Conservation (phyloP, 1,140 invertebrate genomes). For the Campoletis sonorensis region DNA sequence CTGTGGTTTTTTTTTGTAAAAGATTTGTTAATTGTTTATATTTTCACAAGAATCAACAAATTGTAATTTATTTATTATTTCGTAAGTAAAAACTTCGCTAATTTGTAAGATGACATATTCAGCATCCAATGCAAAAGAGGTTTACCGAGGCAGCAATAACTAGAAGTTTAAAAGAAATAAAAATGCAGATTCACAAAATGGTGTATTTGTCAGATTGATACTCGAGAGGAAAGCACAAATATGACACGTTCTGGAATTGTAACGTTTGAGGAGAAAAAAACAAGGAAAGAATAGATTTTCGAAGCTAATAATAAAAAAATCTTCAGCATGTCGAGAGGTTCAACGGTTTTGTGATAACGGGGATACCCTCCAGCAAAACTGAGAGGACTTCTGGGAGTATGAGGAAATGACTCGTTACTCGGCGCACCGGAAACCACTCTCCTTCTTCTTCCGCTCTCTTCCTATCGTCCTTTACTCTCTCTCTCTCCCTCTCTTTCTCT, state of each 20-base stretch:
- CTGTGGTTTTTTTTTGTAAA: no score
- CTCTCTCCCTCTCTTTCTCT: constrained; percentile 16
- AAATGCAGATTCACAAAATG: neutral
- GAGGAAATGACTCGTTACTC: constrained; percentile 72
- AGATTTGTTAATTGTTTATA: no score
- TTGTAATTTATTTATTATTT: no score
- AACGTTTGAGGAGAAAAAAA: constrained; percentile 39
- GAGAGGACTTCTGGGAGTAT: constrained; percentile 48
- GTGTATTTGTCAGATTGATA: neutral
- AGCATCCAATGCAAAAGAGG: no score
- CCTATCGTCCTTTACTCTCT: neutral
- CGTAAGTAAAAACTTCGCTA: no score
- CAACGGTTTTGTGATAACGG: neutral
- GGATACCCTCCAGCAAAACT: constrained; percentile 13
- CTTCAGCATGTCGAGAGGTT: neutral
- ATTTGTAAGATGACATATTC: no score
- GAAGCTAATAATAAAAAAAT: neutral
- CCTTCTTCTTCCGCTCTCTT: constrained; percentile 57
- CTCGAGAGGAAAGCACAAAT: neutral
- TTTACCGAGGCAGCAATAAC: no score
- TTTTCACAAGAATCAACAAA: no score
- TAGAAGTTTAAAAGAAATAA: no score
- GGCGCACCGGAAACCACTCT: constrained; percentile 69
- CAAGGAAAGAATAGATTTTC: constrained; percentile 46
- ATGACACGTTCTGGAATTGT: neutral